Percentiles rank a stretch among this genome's conserved stretches.
Conservation (phyloP, 2,797 vertebrate genomes). For the Pangasius larnaudii region DNA sequence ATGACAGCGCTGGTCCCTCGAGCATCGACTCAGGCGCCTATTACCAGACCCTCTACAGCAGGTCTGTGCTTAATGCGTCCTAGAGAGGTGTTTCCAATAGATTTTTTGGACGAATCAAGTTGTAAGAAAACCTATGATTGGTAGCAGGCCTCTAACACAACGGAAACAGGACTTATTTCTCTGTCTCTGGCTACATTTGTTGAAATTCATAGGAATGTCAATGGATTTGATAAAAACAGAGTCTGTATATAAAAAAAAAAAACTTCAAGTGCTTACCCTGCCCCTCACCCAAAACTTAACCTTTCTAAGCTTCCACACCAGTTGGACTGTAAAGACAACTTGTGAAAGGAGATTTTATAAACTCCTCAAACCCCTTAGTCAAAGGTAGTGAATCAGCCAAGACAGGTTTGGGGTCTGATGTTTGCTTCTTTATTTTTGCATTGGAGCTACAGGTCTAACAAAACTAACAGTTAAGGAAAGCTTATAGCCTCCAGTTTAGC, state of each 20-base stretch:
- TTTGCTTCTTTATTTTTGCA: constrained; percentile 4
- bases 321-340: not conserved
- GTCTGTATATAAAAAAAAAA: not conserved
- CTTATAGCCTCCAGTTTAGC: not conserved
- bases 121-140: constrained; percentile 5
- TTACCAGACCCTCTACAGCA: constrained; percentile 87
- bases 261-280: not conserved
- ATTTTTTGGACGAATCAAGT: not conserved
- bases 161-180: not conserved
- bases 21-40: constrained; percentile 81
- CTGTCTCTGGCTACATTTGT: not conserved
- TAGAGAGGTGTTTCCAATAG: constrained; percentile 61
- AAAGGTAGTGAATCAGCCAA: constrained; percentile 12
- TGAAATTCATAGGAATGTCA: not conserved
- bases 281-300: not conserved
- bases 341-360: not conserved
- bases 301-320: not conserved
- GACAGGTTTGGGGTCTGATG: not conserved
- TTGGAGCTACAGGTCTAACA: not conserved
- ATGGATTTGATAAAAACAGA: not conserved
- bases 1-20: constrained; percentile 73
- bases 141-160: constrained; percentile 14
- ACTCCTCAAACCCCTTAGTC: not conserved
- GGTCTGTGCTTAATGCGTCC: constrained; percentile 87
- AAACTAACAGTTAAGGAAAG: not conserved